Conservation (phyloP, 2,888 invertebrate genomes). For the Drosophila hamatofila region DNA sequence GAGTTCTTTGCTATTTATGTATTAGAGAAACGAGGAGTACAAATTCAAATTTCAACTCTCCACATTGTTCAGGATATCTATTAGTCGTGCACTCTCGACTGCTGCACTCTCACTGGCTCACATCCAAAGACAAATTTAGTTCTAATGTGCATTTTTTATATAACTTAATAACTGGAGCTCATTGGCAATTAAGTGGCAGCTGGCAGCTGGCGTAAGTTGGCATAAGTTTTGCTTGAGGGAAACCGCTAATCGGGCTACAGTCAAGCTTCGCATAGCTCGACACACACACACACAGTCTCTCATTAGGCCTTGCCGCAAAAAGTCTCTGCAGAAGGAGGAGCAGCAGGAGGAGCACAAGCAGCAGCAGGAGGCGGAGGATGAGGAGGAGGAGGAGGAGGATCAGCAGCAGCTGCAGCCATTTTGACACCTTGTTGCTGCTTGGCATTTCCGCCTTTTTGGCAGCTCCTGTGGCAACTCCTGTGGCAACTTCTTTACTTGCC, state of each 20-base stretch:
- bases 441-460: constrained; percentile 32
- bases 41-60: neutral
- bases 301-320: constrained; percentile 1
- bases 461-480: constrained; percentile 10
- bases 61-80: neutral
- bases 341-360: too few species aligned
- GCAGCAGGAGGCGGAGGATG: neutral
- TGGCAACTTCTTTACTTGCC: constrained; percentile 7
- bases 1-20: too few species aligned
- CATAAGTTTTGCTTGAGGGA: constrained; percentile 18
- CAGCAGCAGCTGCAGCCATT: constrained; percentile 14
- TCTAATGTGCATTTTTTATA: neutral
- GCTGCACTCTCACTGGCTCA: neutral
- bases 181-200: constrained; percentile 12
- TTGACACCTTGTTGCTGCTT: constrained; percentile 38
- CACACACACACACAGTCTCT: neutral
- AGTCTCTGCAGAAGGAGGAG: neutral
- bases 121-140: neutral
- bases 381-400: too few species aligned
- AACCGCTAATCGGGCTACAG: constrained; percentile 11
- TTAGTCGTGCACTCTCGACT: neutral
- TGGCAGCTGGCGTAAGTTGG: constrained; percentile 3
- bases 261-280: neutral
- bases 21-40: too few species aligned
- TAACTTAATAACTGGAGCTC: neutral